Evolutionary conservation across 2,113 vertebrate genomes (phyloP), one percentile per base, ranked within the genome.

Genomic region (Cathartes aura): DNA sequence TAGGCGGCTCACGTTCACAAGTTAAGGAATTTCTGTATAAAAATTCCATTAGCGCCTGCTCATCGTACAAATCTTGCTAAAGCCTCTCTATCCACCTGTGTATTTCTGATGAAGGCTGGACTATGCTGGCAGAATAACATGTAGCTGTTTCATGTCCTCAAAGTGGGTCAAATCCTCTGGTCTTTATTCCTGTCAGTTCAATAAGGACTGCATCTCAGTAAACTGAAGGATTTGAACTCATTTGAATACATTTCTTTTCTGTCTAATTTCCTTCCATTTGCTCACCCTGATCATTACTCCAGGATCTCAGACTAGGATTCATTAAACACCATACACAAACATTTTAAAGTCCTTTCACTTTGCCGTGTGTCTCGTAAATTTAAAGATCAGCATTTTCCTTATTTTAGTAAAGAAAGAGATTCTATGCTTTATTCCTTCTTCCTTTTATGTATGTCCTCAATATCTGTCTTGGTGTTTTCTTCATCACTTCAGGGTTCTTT

Each of bases 1-100:
- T 40, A 92, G 43, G 36, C 10, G 40, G 34, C 52, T 95, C 52
- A 58, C 0, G 1, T 12, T 87, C 56, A 64, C 26, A 81, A 78
- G 38, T 70, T 84, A 71, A 92, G 64, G 40, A 76, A 82, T 96
- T 89, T 84, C 43, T 94, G n/a, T 68, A 40, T 79, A 53, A 95
- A 91, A 82, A 34, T 87, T 90, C 47, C 53, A 75, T 89, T 89
- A 92, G 29, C 0, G 1, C 19, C 72, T 91, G 30, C 53, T 95
- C 68, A 32, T 79, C 1, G 1, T 64, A 94, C 48, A 96, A 94
- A 93, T 85, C 60, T 83, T 80, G 8, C 32, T 95, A 96, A 95
- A 85, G 58, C 56, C 87, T 79, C 68, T 82, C 22, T 14, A 72
- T 87, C 56, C 36, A 79, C 76, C 62, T 82, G 30, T 76, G 48